Evolutionary conservation across 2,113 vertebrate species (phyloP), one percentile per base, ranked within the genome.

Genomic region (Elachura formosa): DNA sequence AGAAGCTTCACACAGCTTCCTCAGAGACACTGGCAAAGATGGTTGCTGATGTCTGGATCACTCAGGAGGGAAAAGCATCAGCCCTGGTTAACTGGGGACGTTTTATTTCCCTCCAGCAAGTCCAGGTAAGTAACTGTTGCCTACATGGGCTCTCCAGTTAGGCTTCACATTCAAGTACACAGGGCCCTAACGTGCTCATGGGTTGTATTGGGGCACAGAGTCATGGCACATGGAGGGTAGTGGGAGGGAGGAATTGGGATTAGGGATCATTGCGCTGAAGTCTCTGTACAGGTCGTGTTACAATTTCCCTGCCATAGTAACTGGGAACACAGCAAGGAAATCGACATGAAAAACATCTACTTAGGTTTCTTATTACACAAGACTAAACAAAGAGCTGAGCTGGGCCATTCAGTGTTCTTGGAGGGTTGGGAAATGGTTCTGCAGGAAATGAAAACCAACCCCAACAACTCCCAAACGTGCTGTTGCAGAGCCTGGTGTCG

Each of bases 71-170:
- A 29, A 98, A 98, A 96, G 97, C 97, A 43, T 97, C 98, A 52
- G 97, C 98, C 7, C 58, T 99, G 6, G 97, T 99, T 77, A 98
- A 77, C 98, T 99, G 99, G 99, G 98, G 98, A 20, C 98, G 98
- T 28, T 99, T 99, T 84, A 56, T 84, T 61, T 99, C 98, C 38
- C 98, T 99, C 59, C 98, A 99, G 83, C 99, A 99, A 89, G 99
- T 98, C 6, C 98, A 99, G 98, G 99, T 99, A 91, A 68, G 73
- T 36, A 28, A n/a, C 33, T 71, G 14, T 16, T n/a, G 19, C 17
- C 21, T 8, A 56, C 29, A 25, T 1, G 20, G 40, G 24, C 14
- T 11, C 18, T 10, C 28, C 31, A 51, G 4, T 34, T 8, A 31
- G 63, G 51, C 0, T 69, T 56, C 8, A n/a, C 4, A 3, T n/a